A percentile compares a stretch with the other conserved stretches of the same genome.
Conservation (phyloP, 2,888 invertebrate species). For the Lasioglossum calceatum region DNA sequence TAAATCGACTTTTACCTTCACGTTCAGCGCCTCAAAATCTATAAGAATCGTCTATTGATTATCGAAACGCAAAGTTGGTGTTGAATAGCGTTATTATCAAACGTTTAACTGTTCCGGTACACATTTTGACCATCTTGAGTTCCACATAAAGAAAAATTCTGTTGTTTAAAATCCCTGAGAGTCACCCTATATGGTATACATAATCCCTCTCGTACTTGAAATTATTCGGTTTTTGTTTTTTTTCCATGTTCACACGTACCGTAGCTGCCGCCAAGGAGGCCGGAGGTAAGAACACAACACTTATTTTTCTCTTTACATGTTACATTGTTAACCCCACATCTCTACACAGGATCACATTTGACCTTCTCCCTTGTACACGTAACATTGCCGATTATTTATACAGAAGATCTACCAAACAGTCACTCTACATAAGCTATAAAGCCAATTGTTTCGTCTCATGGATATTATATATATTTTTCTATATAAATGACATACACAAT, state of each 20-base stretch:
- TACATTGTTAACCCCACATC: conserved; percentile 38
- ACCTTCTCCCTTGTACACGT: conserved; percentile 51
- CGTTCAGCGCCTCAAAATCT: background rate
- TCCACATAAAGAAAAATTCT: background rate
- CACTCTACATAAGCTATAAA: conserved; percentile 33
- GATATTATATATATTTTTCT: background rate
- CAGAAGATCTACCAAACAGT: conserved; percentile 47
- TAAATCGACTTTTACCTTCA: background rate
- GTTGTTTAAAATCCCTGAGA: background rate
- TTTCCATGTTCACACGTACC: conserved; percentile 87
- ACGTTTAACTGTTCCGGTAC: background rate
- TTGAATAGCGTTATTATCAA: background rate
- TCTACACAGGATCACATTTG: conserved; percentile 58
- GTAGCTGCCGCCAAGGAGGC: conserved; percentile 94
- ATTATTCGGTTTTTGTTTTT: conserved; percentile 86
- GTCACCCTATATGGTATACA: conserved; percentile 13
- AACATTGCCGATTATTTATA: conserved; percentile 46
- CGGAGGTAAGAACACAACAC: conserved; percentile 90
- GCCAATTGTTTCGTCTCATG: background rate
- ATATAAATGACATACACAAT: background rate
- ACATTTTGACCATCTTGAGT: background rate
- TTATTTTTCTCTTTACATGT: conserved; percentile 64
- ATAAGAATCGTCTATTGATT: background rate
- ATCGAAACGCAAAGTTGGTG: background rate
- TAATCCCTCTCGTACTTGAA: conserved; percentile 71